Evolutionary conservation across 2,113 vertebrate genomes (phyloP).

Genomic region (Bubo bubo): DNA sequence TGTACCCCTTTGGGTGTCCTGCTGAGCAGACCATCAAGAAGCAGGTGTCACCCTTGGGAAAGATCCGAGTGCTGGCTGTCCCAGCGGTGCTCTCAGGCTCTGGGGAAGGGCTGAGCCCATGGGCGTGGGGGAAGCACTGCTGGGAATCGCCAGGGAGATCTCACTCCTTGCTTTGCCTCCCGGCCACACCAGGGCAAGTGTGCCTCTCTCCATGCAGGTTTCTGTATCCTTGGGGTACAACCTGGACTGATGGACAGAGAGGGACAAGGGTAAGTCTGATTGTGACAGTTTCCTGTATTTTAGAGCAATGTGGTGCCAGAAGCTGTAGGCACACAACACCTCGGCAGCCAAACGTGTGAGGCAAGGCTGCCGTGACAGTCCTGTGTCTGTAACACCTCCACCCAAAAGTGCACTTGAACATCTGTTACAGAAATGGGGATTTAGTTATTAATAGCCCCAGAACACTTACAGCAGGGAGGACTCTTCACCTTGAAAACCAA

Average conservation of each 20-base stretch:
- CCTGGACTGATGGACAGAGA: fast-evolving
- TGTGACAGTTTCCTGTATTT: not conserved
- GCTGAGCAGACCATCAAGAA: not conserved
- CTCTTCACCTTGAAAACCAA: not conserved
- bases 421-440: not conserved
- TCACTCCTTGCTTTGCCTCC: not conserved
- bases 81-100: not conserved
- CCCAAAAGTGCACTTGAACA: not conserved
- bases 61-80: not conserved
- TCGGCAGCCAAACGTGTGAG: fast-evolving
- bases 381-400: not conserved
- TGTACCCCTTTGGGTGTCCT: not conserved
- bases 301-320: not conserved
- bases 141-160: fast-evolving
- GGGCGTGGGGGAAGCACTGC: not conserved
- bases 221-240: not conserved
- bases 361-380: not conserved
- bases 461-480: not conserved
- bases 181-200: not conserved
- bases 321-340: not conserved
- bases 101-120: fast-evolving
- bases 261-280: not conserved
- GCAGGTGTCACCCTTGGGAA: not conserved
- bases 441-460: not conserved
- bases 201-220: not conserved